Evolutionary conservation across 2,888 invertebrate genomes (phyloP).

Genomic region (Polydesmus complanatus): DNA sequence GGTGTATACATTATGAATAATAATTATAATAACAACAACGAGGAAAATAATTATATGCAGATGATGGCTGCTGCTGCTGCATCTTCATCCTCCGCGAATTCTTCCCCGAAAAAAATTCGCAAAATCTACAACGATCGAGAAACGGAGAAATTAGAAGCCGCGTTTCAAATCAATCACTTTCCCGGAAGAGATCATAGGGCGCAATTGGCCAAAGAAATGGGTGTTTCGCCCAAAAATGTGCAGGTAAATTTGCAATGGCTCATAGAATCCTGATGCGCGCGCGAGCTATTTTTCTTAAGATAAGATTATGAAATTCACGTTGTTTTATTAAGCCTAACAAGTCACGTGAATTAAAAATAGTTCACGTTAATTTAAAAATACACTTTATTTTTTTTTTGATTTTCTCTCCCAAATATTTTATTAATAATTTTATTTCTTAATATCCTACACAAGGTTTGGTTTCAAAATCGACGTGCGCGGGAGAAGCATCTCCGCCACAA

Average conservation of each 20-base stretch:
- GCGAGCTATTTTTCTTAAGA: neutral
- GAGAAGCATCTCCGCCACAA: neutral
- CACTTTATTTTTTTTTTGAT: no score
- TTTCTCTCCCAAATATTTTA: no score
- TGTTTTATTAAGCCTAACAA: no score
- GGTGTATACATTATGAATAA: no score
- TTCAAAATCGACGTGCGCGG: conserved; percentile 10
- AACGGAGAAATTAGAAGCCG: conserved; percentile 2
- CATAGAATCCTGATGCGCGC: neutral
- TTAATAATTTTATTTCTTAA: neutral
- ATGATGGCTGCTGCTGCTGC: no score
- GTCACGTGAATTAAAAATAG: no score
- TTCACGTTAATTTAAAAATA: no score
- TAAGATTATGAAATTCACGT: neutral
- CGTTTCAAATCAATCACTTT: neutral
- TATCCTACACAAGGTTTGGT: conserved; percentile 10
- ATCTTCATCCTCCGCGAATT: no score
- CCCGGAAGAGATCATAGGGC: neutral
- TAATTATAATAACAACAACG: no score
- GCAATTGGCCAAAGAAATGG: conserved; percentile 2
- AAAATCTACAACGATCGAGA: conserved; percentile 2
- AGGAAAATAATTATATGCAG: no score
- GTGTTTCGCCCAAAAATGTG: conserved; percentile 6
- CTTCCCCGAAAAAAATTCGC: conserved; percentile 4
- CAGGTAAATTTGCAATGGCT: conserved; percentile 1